Base-by-base conservation (phyloP, 2,797 vertebrate genomes). In the Nannoperca obscura region DNA sequence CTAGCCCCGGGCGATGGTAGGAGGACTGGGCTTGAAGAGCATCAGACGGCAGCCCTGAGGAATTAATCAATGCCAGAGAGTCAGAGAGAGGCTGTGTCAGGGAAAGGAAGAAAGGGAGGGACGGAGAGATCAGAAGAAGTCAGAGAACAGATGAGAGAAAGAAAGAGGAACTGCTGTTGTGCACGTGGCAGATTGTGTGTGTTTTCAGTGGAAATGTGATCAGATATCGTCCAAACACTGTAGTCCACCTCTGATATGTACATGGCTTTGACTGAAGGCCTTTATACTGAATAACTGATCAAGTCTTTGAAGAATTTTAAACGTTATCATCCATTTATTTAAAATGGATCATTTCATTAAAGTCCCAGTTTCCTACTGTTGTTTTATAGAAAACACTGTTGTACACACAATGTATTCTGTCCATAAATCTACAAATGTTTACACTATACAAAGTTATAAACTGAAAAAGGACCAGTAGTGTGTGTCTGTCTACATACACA, bases 61-160 rank as follows among this genome's bases (percentile, higher is more conserved):
- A 92, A 89, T 89, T 90, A 90, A 91, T 92, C 89, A 91, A 84
- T 80, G 78, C 2, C 61, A 77, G 82, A 10, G 66, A 75, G 59
- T 4, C 62, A 78, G 44, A 53, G 54, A n/a, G 78, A 30, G 78
- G 73, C 65, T 6, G 36, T 66, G 84, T 68, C 47, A 44, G 81
- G 64, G 50, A 66, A 46, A 68, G 65, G 79, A 86, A 81, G 75
- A 86, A 86, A 73, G 80, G 52, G 69, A 70, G 55, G 73, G 83
- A 86, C 19, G 14, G 19, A 67, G 73, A 84, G 86, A 88, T 90
- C 77, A 86, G 83, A 61, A 32, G 54, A 69, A 60, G 78, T 17
- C 34, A 34, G 34, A 34, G 34, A 34, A 70, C 61, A 67, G 74
- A 88, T 71, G 63, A 78, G 52, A 17, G 30, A 54, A 52, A 50